Evolutionary conservation across 2,888 invertebrate genomes (phyloP), one percentile per base, ranked within the genome.

Genomic region (Megamerina dolium): DNA sequence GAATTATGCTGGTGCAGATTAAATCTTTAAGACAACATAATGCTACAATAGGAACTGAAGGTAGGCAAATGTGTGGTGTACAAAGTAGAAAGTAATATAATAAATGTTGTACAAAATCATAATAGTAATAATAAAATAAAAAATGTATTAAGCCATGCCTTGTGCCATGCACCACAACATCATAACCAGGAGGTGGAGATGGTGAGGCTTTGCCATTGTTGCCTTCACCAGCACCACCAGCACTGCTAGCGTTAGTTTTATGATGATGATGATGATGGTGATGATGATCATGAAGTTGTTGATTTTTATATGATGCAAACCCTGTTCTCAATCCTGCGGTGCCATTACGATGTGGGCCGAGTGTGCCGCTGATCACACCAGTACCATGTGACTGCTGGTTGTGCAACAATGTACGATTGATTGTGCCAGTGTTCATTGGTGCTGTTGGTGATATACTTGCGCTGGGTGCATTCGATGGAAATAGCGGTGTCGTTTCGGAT

Each of bases 81-180:
- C 36, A 37, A 50, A 33, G 40, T 17, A 29, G 29, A 27, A 44
- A 36, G 39, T 23, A 42, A 40, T 30, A 34, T 43, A 46, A 44
- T 36, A 42, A 36, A n/a, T n/a, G n/a, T n/a, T n/a, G n/a, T n/a
- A n/a, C n/a, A n/a, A 41, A 47, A 36, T 43, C 41, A 37, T 23
- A 45, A 41, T 43, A 33, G 26, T 43, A 43, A 37, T 33, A 41
- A 45, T 41, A 40, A 41, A 47, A 51, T 55, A 43, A 52, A 63
- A 58, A 55, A 56, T 45, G 59, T 59, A 57, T 64, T 63, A 68
- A 68, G 61, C 70, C 72, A 72, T 72, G 72, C 72, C 72, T 72
- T 70, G 69, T 70, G 70, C 70, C 72, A 72, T 72, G 72, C 72
- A 72, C 71, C 71, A 72, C 66, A 62, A 64, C 64, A 70, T 72